Evolutionary conservation across 1,140 invertebrate genomes (phyloP).

Genomic region (Lordiphosa collinella): DNA sequence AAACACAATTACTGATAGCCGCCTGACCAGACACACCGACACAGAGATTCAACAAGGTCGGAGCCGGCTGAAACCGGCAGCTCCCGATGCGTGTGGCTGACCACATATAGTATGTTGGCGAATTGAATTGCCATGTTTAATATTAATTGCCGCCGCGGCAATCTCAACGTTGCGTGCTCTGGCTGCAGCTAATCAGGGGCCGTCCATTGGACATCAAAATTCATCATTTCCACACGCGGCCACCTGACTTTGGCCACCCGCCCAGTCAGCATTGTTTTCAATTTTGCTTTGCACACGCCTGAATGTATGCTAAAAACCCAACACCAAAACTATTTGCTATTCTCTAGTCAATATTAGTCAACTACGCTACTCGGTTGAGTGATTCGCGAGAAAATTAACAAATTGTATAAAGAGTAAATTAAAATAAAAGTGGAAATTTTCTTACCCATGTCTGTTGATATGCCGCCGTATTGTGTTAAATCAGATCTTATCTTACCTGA

Average conservation of each 20-base stretch:
- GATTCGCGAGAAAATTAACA: constrained; percentile 24
- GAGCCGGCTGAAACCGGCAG: not conserved
- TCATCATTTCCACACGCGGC: constrained; percentile 67
- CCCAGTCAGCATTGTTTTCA: constrained; percentile 10
- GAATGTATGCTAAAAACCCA: constrained; percentile 16
- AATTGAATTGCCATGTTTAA: constrained; percentile 59
- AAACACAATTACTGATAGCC: constrained; percentile 31
- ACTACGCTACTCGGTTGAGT: constrained; percentile 8
- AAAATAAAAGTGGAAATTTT: constrained; percentile 76
- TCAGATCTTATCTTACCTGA: constrained; percentile 79
- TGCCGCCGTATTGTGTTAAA: constrained; percentile 80
- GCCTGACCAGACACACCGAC: not conserved
- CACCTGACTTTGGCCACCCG: constrained; percentile 39
- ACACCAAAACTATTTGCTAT: constrained; percentile 30
- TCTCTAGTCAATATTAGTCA: constrained; percentile 28
- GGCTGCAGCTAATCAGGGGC: constrained; percentile 43
- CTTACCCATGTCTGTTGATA: constrained; percentile 80
- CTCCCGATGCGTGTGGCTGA: constrained; percentile 25
- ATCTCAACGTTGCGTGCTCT: constrained; percentile 39
- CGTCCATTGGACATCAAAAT: constrained; percentile 37
- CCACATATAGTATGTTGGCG: constrained; percentile 17
- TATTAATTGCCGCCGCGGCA: constrained; percentile 53
- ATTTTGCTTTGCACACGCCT: constrained; percentile 15
- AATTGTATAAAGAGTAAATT: constrained; percentile 30
- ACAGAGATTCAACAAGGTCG: constrained; percentile 1